These are phyloP conservation scores for Doryteuthis pealeii DNA, from an alignment of 1,140 invertebrate genomes.

Conservation along the genomic window DNA sequence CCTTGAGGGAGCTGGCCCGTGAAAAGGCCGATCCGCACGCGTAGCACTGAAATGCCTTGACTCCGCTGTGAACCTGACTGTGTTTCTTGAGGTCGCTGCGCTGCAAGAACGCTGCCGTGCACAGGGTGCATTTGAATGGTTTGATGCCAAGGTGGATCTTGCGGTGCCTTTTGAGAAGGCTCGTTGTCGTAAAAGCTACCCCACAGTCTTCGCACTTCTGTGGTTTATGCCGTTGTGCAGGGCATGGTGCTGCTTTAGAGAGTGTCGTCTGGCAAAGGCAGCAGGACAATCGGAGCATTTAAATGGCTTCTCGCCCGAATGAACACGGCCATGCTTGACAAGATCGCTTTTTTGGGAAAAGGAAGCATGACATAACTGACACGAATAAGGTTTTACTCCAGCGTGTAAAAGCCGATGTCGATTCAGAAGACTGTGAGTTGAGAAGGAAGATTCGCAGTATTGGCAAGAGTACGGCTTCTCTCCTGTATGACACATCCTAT, in stretches of 20 bases:
- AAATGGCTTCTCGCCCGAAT: conserved; percentile 9
- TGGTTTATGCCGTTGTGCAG: conserved; percentile 21
- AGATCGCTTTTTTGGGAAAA: conserved; percentile 86
- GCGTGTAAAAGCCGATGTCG: conserved; percentile 34
- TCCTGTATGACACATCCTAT: not conserved
- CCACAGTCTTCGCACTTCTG: conserved; percentile 19
- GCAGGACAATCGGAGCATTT: conserved; percentile 20
- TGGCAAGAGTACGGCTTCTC: conserved; percentile 1
- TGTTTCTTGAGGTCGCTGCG: conserved; percentile 26
- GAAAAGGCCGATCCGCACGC: conserved; percentile 31
- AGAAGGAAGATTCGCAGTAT: not conserved
- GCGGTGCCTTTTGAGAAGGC: not conserved
- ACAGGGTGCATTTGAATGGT: conserved; percentile 29
- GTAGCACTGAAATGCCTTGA: conserved; percentile 29
- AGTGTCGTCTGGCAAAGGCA: conserved; percentile 2
- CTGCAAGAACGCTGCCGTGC: conserved; percentile 23
- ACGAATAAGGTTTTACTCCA: conserved; percentile 34
- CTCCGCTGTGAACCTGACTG: conserved; percentile 30
- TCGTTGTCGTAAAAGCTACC: conserved; percentile 14
- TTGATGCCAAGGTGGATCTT: conserved; percentile 19
- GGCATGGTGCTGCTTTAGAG: conserved; percentile 18
- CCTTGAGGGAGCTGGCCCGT: not conserved
- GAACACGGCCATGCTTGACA: conserved; percentile 62
- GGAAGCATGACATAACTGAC: conserved; percentile 81
- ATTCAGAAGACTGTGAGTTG: conserved; percentile 18